Evolutionary conservation across 2,797 vertebrate genomes (phyloP).

Genomic region (Valencia hispanica): DNA sequence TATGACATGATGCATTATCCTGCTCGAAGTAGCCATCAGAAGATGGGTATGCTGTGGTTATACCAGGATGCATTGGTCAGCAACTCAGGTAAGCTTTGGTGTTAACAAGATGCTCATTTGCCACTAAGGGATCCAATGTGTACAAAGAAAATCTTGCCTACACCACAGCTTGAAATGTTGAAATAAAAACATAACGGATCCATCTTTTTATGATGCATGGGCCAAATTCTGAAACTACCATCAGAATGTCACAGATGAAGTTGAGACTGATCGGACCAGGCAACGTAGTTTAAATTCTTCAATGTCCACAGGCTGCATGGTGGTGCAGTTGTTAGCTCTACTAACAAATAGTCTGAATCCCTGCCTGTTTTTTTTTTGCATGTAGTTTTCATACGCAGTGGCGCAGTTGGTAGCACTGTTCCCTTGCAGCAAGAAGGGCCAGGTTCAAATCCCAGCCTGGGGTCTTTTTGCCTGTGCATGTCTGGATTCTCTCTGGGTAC

Average conservation of each 20-base stretch:
- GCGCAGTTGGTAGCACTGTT: too few species aligned
- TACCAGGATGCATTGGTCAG: neutral
- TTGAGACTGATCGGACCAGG: neutral
- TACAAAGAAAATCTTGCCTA: neutral
- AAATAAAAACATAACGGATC: neutral
- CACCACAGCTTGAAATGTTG: neutral
- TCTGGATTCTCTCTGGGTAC: neutral
- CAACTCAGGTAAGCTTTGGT: neutral
- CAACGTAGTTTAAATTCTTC: neutral
- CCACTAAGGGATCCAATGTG: neutral
- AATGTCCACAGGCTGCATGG: neutral
- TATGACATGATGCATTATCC: neutral
- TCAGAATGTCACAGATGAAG: neutral
- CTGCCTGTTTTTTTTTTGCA: neutral
- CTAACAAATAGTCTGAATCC: neutral
- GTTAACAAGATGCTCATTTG: neutral
- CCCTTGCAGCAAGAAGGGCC: too few species aligned
- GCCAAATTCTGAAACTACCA: neutral
- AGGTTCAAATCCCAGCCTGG: too few species aligned
- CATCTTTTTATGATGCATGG: neutral
- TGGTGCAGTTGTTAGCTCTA: neutral
- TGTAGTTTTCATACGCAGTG: neutral
- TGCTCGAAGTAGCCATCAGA: neutral
- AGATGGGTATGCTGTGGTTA: too few species aligned
- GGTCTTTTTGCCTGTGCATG: neutral